Evolutionary conservation across 2,797 vertebrate genomes (phyloP).

Genomic region (Erithacus rubecula): DNA sequence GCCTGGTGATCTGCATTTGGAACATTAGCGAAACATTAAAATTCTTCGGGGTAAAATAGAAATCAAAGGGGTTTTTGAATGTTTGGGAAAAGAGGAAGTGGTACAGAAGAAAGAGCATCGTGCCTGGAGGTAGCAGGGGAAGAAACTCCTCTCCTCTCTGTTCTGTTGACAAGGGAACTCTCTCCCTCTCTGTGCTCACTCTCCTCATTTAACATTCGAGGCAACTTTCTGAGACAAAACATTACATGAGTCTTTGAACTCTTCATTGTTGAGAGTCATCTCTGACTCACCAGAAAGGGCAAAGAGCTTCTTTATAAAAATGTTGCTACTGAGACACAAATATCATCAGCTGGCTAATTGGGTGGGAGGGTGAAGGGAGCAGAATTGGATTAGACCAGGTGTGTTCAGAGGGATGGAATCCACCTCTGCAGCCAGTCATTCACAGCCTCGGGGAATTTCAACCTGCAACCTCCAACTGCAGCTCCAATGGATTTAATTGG

Average conservation of each 20-base stretch:
- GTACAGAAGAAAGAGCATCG: neutral
- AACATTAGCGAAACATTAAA: neutral
- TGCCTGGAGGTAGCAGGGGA: neutral
- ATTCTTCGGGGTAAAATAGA: neutral
- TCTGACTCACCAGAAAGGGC: slow-evolving; percentile 33
- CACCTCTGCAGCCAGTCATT: neutral
- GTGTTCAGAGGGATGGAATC: neutral
- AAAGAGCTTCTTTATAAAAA: slow-evolving; percentile 22
- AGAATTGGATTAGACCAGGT: accelerated
- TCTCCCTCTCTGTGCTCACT: neutral
- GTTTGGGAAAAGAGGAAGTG: neutral
- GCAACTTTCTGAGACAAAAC: slow-evolving; percentile 48
- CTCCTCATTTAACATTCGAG: neutral
- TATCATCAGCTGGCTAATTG: slow-evolving; percentile 21
- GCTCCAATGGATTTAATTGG: neutral
- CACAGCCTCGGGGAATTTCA: neutral
- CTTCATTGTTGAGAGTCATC: neutral
- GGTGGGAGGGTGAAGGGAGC: slow-evolving; percentile 17
- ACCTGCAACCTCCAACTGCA: neutral
- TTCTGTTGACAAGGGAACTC: neutral
- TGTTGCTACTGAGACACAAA: slow-evolving; percentile 13
- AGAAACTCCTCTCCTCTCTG: neutral
- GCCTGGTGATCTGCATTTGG: neutral
- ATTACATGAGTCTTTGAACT: slow-evolving; percentile 30
- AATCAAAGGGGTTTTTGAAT: neutral